phyloP scores from a whole-genome alignment of 2,113 vertebrate genomes.

The rat (Rattus norvegicus) region DNA sequence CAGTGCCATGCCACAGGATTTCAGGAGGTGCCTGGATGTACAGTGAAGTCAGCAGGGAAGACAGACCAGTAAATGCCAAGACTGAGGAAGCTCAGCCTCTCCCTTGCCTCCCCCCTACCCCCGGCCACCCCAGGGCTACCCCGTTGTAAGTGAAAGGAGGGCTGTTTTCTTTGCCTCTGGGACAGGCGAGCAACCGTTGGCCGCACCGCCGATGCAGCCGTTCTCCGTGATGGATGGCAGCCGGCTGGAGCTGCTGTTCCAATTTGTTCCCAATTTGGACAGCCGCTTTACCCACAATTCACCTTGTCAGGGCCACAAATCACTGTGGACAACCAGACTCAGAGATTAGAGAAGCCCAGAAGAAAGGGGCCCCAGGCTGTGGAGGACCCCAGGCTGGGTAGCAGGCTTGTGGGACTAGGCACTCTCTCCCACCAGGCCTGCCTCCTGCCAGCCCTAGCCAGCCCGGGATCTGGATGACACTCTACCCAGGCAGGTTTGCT shows the following conservation, averaged over 20 bases:
- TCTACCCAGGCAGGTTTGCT: accelerated
- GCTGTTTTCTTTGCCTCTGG: too few species aligned
- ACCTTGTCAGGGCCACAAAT: constrained; percentile 79
- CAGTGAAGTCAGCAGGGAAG: background rate
- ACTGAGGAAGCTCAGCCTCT: background rate
- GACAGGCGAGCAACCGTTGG: background rate
- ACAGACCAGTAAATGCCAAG: background rate
- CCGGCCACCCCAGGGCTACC: background rate
- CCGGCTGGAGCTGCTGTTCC: constrained; percentile 60
- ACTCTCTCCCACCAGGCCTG: background rate
- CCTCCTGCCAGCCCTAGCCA: background rate
- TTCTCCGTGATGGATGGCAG: constrained; percentile 58
- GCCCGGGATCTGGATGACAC: background rate
- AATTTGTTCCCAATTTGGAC: constrained; percentile 83
- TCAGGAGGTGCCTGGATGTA: accelerated
- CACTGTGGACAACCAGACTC: constrained; percentile 19
- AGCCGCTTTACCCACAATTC: constrained; percentile 78
- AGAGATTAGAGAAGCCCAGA: background rate
- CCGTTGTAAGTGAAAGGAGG: background rate
- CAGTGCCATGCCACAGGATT: background rate
- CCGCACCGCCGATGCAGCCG: background rate
- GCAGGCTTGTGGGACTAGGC: background rate
- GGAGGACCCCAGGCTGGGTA: background rate
- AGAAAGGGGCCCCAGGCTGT: background rate
- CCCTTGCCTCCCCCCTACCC: background rate